These are phyloP conservation scores for Phalangium opilio DNA, from an alignment of 2,888 invertebrate genomes.

Conservation along the genomic window DNA sequence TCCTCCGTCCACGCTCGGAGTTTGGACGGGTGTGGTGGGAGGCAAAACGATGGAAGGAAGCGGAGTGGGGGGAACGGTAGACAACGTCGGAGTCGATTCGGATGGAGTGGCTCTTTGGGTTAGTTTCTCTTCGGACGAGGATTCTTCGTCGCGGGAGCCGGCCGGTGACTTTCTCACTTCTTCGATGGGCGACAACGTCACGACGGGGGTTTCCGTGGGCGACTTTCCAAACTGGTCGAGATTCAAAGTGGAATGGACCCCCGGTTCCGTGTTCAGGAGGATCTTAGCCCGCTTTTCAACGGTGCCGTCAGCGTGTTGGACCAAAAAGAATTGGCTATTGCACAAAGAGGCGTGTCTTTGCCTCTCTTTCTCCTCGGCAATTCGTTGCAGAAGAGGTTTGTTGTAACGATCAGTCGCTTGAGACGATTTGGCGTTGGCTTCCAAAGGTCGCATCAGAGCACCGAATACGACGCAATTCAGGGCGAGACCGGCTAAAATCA, in stretches of 20 bases:
- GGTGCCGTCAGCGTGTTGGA: constrained; percentile 75
- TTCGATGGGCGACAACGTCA: constrained; percentile 74
- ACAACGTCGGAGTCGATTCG: not conserved
- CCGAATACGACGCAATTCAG: constrained; percentile 29
- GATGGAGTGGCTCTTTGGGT: not conserved
- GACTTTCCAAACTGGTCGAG: constrained; percentile 54
- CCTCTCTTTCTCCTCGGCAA: constrained; percentile 67
- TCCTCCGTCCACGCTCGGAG: constrained; percentile 3
- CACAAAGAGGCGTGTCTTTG: constrained; percentile 56
- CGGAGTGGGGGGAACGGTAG: constrained; percentile 7
- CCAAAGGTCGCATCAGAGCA: constrained; percentile 35
- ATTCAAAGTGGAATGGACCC: constrained; percentile 80
- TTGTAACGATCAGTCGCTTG: constrained; percentile 3
- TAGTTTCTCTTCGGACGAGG: not conserved
- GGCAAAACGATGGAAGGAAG: constrained; percentile 8
- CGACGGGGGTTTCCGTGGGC: constrained; percentile 50
- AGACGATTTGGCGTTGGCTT: not conserved
- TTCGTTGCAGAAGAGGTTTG: constrained; percentile 71
- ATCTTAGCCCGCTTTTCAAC: constrained; percentile 79
- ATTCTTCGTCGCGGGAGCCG: constrained; percentile 28
- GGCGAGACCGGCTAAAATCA: constrained; percentile 40
- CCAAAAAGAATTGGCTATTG: constrained; percentile 61
- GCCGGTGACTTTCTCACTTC: constrained; percentile 45
- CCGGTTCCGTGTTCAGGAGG: constrained; percentile 81
- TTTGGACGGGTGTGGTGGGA: constrained; percentile 7